These are phyloP conservation scores for Eunapius fragilis DNA, from an alignment of 37 sponge, comb jelly and placozoan genomes.

Conservation along the genomic window DNA sequence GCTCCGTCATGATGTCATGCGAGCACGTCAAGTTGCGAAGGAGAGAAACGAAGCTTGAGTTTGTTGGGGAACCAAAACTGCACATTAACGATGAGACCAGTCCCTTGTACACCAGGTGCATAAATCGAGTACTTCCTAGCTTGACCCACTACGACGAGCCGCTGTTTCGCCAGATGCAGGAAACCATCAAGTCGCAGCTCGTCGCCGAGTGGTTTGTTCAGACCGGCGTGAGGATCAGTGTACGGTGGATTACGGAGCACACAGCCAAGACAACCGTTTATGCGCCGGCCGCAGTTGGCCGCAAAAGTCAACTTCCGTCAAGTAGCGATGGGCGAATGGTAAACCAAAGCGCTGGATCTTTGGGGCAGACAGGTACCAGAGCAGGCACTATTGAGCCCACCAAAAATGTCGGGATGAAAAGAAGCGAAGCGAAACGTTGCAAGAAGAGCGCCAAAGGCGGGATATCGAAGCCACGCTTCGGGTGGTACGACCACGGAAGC, in stretches of 20 bases:
- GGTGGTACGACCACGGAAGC: not conserved
- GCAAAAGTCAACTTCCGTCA: not conserved
- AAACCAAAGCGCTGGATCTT: not conserved
- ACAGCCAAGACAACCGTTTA: not conserved
- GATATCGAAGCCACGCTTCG: not conserved
- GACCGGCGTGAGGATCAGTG: conserved; percentile 21
- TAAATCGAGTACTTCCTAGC: conserved; percentile 11
- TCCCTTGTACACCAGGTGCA: conserved; percentile 21
- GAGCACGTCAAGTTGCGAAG: conserved; percentile 9
- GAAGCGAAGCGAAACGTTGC: not conserved
- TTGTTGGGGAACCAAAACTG: conserved; percentile 53
- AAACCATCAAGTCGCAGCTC: conserved; percentile 28
- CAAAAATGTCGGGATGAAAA: no score
- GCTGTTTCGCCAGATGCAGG: conserved; percentile 42
- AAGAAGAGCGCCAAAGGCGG: not conserved
- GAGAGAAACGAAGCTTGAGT: conserved; percentile 7
- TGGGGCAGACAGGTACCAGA: no score
- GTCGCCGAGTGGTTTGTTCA: conserved; percentile 42
- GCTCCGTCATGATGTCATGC: conserved; percentile 36
- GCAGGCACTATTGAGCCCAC: no score
- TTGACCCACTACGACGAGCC: conserved; percentile 61
- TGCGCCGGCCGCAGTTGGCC: not conserved
- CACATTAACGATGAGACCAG: not conserved
- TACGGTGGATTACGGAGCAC: conserved; percentile 33
- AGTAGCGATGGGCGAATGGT: not conserved